Percentiles rank a stretch among this genome's conserved stretches.
Evolutionary conservation across 2,797 vertebrate genomes (phyloP).

Genomic region (Diceros bicornis): DNA sequence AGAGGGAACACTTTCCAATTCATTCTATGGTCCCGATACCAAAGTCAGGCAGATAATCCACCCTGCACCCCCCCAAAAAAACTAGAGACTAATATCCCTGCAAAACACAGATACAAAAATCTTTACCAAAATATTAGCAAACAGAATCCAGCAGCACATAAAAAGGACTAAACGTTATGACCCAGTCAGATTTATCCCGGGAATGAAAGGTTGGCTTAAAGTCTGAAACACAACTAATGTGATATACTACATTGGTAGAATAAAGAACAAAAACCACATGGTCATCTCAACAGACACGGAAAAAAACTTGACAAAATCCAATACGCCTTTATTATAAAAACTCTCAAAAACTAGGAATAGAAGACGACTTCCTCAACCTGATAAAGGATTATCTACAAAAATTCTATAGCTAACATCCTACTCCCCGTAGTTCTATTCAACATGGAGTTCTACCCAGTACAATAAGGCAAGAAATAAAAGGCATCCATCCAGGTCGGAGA

Average conservation of each 20-base stretch:
- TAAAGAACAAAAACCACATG: neutral
- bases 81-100: neutral
- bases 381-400: neutral
- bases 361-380: neutral
- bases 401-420: neutral
- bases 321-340: neutral
- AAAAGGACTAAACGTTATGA: neutral
- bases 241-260: neutral
- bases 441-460: neutral
- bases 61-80: neutral
- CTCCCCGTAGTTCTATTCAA: neutral
- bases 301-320: neutral
- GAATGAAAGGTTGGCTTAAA: neutral
- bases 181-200: neutral
- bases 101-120: neutral
- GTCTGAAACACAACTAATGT: neutral
- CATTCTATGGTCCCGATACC: neutral
- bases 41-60: neutral
- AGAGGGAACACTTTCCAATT: neutral
- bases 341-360: neutral
- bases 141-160: neutral
- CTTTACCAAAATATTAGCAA: neutral
- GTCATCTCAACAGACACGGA: neutral
- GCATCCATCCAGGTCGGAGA: neutral
- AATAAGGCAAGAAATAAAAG: neutral